Evolutionary conservation across 2,797 vertebrate species (phyloP), one percentile per base, ranked within the genome.

Genomic region (Scolopax rusticola): DNA sequence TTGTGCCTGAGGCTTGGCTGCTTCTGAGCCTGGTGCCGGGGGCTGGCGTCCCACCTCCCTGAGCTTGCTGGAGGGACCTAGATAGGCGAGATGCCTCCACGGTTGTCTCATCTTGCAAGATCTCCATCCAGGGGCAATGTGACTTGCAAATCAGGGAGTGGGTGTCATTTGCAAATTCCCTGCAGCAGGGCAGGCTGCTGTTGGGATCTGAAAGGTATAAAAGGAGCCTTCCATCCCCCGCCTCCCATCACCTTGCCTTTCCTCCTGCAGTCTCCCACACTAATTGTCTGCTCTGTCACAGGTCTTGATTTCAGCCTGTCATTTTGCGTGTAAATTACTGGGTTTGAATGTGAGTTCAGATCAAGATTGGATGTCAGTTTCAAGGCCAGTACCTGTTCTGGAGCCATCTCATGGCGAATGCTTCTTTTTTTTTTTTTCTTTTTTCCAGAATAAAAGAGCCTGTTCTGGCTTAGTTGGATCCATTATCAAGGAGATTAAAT

Each of bases 81-180:
- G 59, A 18, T 0, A 12, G 45, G 53, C n/a, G 15, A 28, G 65
- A 4, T 67, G 59, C 59, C 89, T 69, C 4, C 74, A 32, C 57
- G 50, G 33, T 21, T 67, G 54, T 82, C 70, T 91, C 82, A 83
- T 95, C 91, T 68, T 84, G 67, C 54, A 60, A 28, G 89, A 87
- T 90, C 61, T 61, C 90, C 75, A 61, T 75, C 79, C 93, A 90
- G 73, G 81, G 87, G 91, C 12, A 15, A 90, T 84, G 87, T 93
- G 93, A 96, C 91, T 95, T 96, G 96, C 85, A 96, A 95, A 96
- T 87, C 79, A 95, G 83, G 73, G 93, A 80, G 95, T 93, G 87
- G 93, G 95, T 91, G 93, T 91, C 79, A 87, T 95, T 91, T 96
- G 91, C 95, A 95, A 64, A 77, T 86, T 56, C 64, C 91, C 60